Percentiles rank a stretch among this genome's conserved stretches.
Evolutionary conservation across 2,113 vertebrate genomes (phyloP).

Genomic region (Micronisus gabar): DNA sequence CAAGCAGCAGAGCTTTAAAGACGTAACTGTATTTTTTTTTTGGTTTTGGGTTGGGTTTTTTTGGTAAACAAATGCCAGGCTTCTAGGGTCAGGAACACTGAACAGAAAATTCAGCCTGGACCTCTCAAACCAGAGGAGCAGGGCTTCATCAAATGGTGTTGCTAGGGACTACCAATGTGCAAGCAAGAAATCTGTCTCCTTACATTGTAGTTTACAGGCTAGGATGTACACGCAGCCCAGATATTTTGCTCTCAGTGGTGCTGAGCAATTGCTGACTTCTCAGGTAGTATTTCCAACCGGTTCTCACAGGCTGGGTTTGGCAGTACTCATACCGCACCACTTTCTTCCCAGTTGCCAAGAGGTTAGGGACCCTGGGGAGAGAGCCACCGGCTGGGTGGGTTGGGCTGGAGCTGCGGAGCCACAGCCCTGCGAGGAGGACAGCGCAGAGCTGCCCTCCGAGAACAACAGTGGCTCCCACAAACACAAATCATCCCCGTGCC

Average conservation of each 20-base stretch:
- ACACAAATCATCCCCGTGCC: neutral
- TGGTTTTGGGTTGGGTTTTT: too few species aligned
- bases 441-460: neutral
- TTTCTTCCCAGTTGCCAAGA: neutral
- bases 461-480: neutral
- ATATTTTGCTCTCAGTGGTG: neutral
- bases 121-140: neutral
- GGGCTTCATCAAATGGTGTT: conserved; percentile 2
- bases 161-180: neutral
- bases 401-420: neutral
- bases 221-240: neutral
- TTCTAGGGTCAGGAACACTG: conserved; percentile 5
- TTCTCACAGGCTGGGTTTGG: neutral
- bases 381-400: neutral
- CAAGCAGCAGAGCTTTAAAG: conserved; percentile 38
- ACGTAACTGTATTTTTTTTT: neutral
- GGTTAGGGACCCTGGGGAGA: neutral
- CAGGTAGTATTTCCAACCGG: neutral
- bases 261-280: neutral
- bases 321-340: fast-evolving
- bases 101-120: neutral
- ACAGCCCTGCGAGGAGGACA: neutral
- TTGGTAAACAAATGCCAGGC: conserved; percentile 30
- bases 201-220: neutral
- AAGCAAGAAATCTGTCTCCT: neutral